phyloP scores from a whole-genome alignment of 1,140 invertebrate genomes.

The Physella acuta region DNA sequence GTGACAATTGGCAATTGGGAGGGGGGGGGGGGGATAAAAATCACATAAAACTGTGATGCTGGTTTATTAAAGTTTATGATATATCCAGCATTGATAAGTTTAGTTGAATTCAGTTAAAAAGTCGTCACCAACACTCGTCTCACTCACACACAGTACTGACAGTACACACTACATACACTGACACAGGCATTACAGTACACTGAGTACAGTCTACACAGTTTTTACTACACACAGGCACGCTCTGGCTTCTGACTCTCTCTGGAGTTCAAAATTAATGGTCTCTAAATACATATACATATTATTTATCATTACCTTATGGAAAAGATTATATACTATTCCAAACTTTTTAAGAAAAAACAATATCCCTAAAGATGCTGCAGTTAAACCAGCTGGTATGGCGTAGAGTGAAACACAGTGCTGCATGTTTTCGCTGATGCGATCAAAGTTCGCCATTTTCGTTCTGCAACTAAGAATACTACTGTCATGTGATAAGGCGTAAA shows the following conservation, averaged over 20 bases:
- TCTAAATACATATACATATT: neutral
- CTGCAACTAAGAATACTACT: too few relatives aligned
- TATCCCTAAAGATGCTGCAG: slow-evolving; percentile 42
- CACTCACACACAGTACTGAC: neutral
- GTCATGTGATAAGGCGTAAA: too few relatives aligned
- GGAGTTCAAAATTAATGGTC: neutral
- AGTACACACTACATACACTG: neutral
- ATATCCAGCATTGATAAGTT: too few relatives aligned
- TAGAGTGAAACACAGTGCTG: slow-evolving; percentile 35
- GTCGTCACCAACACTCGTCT: neutral
- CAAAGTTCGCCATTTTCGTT: slow-evolving; percentile 32
- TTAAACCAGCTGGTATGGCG: slow-evolving; percentile 39
- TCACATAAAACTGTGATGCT: too few relatives aligned
- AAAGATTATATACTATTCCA: slow-evolving; percentile 48
- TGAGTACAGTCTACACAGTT: neutral
- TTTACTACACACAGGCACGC: neutral
- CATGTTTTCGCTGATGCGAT: slow-evolving; percentile 21
- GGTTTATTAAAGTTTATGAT: too few relatives aligned
- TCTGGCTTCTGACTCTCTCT: neutral
- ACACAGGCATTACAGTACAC: neutral
- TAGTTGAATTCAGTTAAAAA: too few relatives aligned
- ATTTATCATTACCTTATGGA: slow-evolving; percentile 43
- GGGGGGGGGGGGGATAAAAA: too few relatives aligned
- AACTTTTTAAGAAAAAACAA: slow-evolving; percentile 45
- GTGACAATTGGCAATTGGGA: too few relatives aligned